Percentiles rank a stretch among this genome's conserved stretches.
Conservation (phyloP, 64 coral and sea anemone species). For the Montipora efflorescens region DNA sequence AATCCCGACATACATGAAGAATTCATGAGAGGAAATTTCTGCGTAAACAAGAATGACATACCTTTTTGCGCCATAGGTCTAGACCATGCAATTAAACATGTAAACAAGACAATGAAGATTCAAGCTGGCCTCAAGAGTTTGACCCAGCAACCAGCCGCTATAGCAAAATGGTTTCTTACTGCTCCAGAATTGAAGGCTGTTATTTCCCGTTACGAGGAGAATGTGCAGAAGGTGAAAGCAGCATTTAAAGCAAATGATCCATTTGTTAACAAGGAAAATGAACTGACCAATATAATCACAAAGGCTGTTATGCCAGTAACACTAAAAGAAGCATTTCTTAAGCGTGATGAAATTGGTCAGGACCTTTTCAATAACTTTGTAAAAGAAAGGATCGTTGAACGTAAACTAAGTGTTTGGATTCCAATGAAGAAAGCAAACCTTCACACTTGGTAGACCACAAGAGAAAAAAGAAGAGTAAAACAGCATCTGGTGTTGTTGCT, state of each 20-base stretch:
- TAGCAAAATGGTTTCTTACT: constrained; percentile 1
- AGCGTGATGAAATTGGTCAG: constrained; percentile 30
- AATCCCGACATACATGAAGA: constrained; percentile 20
- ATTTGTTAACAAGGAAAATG: neutral
- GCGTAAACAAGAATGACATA: constrained; percentile 74
- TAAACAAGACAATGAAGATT: constrained; percentile 72
- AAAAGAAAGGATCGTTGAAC: constrained; percentile 22
- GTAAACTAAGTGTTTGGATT: constrained; percentile 38
- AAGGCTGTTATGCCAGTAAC: constrained; percentile 10
- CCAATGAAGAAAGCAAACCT: constrained; percentile 49
- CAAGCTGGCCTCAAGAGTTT: constrained; percentile 55
- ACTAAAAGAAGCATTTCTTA: neutral
- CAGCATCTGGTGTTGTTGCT: constrained; percentile 3
- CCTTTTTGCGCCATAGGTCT: constrained; percentile 71
- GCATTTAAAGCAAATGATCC: neutral
- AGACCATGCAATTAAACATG: constrained; percentile 65
- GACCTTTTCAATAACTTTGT: constrained; percentile 17
- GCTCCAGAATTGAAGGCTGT: constrained; percentile 3
- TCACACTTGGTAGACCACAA: constrained; percentile 16
- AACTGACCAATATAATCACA: neutral
- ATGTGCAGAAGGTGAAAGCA: neutral
- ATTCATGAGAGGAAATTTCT: constrained; percentile 36
- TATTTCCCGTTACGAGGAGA: neutral
- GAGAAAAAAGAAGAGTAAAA: constrained; percentile 9
- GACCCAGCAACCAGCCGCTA: constrained; percentile 51